Evolutionary conservation across 2,113 vertebrate genomes (phyloP).

Genomic region (Psilopsiagon aurifrons): DNA sequence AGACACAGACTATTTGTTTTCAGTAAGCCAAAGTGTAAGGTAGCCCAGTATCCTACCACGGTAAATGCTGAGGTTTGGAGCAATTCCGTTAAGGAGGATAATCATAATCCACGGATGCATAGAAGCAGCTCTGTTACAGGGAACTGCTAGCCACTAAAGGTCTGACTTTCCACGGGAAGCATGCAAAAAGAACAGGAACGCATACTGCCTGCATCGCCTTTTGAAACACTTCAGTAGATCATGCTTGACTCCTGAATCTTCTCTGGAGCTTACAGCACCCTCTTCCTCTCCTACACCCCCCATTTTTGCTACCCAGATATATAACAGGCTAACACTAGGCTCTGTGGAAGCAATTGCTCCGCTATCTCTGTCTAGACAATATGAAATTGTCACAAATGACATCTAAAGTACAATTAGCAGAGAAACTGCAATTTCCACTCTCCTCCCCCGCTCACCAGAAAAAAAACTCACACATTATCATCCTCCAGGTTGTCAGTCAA

Average conservation of each 20-base stretch:
- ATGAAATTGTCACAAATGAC: conserved; percentile 76
- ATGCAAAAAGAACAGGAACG: neutral
- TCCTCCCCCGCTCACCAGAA: conserved; percentile 59
- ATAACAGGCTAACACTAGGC: conserved; percentile 59
- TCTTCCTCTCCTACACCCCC: neutral
- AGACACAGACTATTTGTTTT: neutral
- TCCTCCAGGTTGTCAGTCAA: conserved; percentile 75
- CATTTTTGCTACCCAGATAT: conserved; percentile 51
- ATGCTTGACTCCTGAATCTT: neutral
- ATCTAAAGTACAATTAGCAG: conserved; percentile 77
- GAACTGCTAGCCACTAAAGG: neutral
- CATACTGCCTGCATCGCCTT: neutral
- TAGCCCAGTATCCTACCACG: neutral
- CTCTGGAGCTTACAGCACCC: neutral
- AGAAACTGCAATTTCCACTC: conserved; percentile 76
- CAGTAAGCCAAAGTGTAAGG: neutral
- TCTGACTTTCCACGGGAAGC: neutral
- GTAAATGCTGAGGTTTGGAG: neutral
- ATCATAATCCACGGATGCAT: neutral
- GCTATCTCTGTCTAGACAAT: conserved; percentile 78
- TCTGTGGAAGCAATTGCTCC: conserved; percentile 63
- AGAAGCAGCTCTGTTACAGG: neutral
- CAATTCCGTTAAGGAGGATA: neutral
- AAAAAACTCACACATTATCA: conserved; percentile 54
- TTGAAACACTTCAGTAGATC: neutral